A percentile compares a stretch with the other conserved stretches of the same genome.
Conservation (phyloP, 2,888 invertebrate genomes). For the Synergus itoensis region DNA sequence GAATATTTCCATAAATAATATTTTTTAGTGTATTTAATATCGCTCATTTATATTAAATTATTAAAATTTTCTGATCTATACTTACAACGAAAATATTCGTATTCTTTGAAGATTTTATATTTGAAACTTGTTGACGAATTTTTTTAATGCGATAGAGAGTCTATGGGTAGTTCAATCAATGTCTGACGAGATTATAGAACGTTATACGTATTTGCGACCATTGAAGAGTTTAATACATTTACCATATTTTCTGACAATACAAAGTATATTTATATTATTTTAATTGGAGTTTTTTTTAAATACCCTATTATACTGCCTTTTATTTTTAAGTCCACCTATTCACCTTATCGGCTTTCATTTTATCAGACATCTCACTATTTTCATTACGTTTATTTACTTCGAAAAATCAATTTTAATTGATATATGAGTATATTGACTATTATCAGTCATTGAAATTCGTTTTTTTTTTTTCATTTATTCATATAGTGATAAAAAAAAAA, state of each 20-base stretch:
- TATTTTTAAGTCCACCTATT: too few relatives aligned
- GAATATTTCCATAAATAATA: not conserved
- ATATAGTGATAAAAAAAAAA: too few relatives aligned
- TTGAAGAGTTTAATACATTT: slow-evolving; percentile 60
- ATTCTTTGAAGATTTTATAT: not conserved
- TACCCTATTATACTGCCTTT: not conserved
- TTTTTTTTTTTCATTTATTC: too few relatives aligned
- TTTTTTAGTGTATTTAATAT: not conserved
- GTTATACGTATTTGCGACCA: slow-evolving; percentile 4
- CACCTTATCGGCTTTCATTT: too few relatives aligned
- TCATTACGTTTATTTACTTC: too few relatives aligned
- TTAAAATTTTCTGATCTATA: not conserved
- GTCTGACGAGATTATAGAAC: not conserved
- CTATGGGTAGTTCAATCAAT: not conserved
- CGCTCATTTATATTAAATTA: not conserved
- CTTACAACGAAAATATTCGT: not conserved
- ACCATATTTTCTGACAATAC: slow-evolving; percentile 70
- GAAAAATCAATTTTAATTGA: too few relatives aligned
- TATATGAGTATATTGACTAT: too few relatives aligned
- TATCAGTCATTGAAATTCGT: too few relatives aligned
- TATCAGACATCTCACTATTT: too few relatives aligned
- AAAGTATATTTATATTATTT: slow-evolving; percentile 72
- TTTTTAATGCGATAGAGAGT: not conserved
- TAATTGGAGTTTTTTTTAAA: slow-evolving; percentile 39
- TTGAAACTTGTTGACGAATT: not conserved